Evolutionary conservation across 2,797 vertebrate species (phyloP), one percentile per base, ranked within the genome.

Genomic region (Spheniscus humboldti): DNA sequence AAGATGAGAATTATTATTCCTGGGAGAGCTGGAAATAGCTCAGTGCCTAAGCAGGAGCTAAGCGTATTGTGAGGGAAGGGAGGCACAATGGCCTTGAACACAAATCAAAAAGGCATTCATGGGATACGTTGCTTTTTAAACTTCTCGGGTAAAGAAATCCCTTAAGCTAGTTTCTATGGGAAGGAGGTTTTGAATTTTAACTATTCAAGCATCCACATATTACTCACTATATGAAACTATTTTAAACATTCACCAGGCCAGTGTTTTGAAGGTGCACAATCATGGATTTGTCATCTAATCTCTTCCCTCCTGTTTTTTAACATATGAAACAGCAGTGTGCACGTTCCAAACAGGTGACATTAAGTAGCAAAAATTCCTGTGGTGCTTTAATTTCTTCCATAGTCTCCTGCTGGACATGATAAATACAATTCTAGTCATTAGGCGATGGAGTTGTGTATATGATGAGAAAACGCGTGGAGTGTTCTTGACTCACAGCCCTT

Each of bases 241-340:
- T 88, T 55, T 11, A 80, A 69, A 55, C 1, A 4, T 75, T 72
- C 31, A 47, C 16, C 45, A 62, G 43, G 14, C 13, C 25, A 16
- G 33, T 92, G 72, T 90, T 97, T 81, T 52, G 57, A 37, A 80
- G 85, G 50, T 73, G 24, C 5, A 4, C 78, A 53, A 68, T 92
- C 20, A 39, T 24, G 48, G 28, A 53, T 77, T 72, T 90, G 88
- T 96, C 87, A 80, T 85, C 69, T 78, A 71, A 90, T 75, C 53
- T 94, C 59, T 90, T 95, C 37, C 69, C 76, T 90, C 5, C 1
- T 88, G 55, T 64, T 60, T 72, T 78, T 77, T 35, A 75, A 72
- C 74, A 19, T 11, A 12, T 28, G 17, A 84, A 94, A 27, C 25
- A 71, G 50, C 55, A 94, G 17, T 5, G 6, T 69, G 30, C 27